Evolutionary conservation across 1,140 invertebrate species (phyloP), one percentile per base, ranked within the genome.

Genomic region (Drosophila nannoptera): DNA sequence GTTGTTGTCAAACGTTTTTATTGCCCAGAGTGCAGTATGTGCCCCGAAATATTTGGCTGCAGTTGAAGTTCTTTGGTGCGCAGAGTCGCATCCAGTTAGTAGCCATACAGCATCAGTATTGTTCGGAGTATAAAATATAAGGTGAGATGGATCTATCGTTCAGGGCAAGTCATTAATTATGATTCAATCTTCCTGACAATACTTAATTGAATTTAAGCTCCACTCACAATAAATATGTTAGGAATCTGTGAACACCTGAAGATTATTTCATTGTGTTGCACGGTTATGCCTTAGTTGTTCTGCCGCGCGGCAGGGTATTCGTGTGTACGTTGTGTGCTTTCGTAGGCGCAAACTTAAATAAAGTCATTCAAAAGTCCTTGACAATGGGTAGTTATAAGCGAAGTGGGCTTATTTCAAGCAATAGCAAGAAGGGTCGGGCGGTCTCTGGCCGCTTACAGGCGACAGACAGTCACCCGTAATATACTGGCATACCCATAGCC

Each of bases 1-100:
- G 61, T 54, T 61, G 12, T 52, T 77, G 73, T 62, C 48, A 75
- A 69, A 84, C 73, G 81, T 86, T 86, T 72, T 77, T 75, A 73
- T 75, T 64, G 62, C 64, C 56, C 63, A 63, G 77, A 75, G 64
- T 81, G 77, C 69, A 69, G 68, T 73, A 76, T 60, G 65, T 75
- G 72, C 58, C 55, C 50, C 68, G 63, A 68, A 55, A 58, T 48
- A 63, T 61, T 62, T 45, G 56, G 40, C 16, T 76, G 70, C 70
- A 69, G 50, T 55, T 48, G 60, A 59, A 35, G 54, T 33, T 65
- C 42, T 46, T 56, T 36, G 53, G 56, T 59, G 68, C 36, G 33
- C 31, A 32, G 16, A n/a, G 33, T 67, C 22, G 22, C 22, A 22
- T 22, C 3, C 22, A 22, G 22, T 22, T 22, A 22, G 22, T 22